These are phyloP conservation scores for Babyrousa celebensis DNA, from an alignment of 2,797 vertebrate genomes.

Conservation along the genomic window DNA sequence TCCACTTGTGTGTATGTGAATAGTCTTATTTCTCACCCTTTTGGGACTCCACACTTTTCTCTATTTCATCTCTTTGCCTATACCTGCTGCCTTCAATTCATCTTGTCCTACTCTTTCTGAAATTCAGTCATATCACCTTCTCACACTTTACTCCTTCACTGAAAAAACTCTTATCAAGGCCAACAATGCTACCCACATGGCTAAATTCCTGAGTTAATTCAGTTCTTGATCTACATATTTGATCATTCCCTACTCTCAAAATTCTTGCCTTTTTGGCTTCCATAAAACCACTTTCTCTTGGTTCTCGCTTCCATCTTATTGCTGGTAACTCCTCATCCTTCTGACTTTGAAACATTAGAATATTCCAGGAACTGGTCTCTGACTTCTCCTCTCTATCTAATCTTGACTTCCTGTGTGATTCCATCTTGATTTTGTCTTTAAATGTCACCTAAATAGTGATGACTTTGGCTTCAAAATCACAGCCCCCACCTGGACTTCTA, in stretches of 20 bases:
- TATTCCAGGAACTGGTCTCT: not conserved
- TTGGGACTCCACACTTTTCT: not conserved
- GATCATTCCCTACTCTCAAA: not conserved
- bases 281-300: not conserved
- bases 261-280: not conserved
- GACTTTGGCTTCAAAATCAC: not conserved
- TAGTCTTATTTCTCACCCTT: not conserved
- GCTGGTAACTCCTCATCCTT: not conserved
- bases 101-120: not conserved
- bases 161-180: not conserved
- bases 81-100: not conserved
- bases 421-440: not conserved
- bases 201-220: not conserved
- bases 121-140: not conserved
- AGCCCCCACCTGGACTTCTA: not conserved
- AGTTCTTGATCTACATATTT: not conserved
- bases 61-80: not conserved
- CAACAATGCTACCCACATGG: not conserved
- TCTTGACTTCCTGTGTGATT: not conserved
- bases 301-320: not conserved
- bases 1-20: not conserved
- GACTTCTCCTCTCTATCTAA: not conserved
- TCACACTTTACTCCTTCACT: not conserved
- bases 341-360: not conserved
- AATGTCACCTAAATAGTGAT: not conserved